A percentile compares a stretch with the other conserved stretches of the same genome.
phyloP scores from a whole-genome alignment of 2,113 vertebrate species.

The Ciconia boyciana region DNA sequence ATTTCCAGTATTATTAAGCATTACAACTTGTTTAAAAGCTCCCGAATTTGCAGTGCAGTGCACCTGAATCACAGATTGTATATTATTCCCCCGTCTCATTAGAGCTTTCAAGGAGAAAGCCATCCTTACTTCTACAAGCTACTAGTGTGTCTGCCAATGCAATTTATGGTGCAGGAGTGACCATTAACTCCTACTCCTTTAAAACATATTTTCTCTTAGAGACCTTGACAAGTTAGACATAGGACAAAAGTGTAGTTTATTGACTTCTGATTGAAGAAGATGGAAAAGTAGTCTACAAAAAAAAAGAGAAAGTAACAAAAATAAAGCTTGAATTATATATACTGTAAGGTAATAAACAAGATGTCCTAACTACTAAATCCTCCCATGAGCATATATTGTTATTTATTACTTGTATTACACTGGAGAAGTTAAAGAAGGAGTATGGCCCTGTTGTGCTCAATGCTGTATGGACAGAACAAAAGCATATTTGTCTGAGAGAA shows the following conservation, averaged over 20 bases:
- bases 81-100: conserved; percentile 75
- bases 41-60: conserved; percentile 40
- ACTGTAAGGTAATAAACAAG: conserved; percentile 55
- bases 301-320: conserved; percentile 61
- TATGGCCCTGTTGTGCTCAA: neutral
- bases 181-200: conserved; percentile 72
- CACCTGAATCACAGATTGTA: conserved; percentile 69
- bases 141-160: conserved; percentile 64
- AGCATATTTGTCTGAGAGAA: neutral
- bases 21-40: conserved; percentile 66
- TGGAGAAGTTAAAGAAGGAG: neutral
- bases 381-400: conserved; percentile 28
- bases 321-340: conserved; percentile 61
- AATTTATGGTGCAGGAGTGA: conserved; percentile 72
- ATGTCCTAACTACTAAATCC: conserved; percentile 38
- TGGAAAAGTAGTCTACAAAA: conserved; percentile 62
- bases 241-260: conserved; percentile 71
- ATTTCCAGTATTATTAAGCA: conserved; percentile 54
- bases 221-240: conserved; percentile 71
- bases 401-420: conserved; percentile 36
- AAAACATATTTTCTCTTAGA: conserved; percentile 72
- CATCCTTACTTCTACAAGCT: conserved; percentile 68
- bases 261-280: conserved; percentile 73
- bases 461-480: conserved; percentile 12
- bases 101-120: conserved; percentile 76